Evolutionary conservation across 2,888 invertebrate genomes (phyloP), one percentile per base, ranked within the genome.

Genomic region (Hydriomena furcata): DNA sequence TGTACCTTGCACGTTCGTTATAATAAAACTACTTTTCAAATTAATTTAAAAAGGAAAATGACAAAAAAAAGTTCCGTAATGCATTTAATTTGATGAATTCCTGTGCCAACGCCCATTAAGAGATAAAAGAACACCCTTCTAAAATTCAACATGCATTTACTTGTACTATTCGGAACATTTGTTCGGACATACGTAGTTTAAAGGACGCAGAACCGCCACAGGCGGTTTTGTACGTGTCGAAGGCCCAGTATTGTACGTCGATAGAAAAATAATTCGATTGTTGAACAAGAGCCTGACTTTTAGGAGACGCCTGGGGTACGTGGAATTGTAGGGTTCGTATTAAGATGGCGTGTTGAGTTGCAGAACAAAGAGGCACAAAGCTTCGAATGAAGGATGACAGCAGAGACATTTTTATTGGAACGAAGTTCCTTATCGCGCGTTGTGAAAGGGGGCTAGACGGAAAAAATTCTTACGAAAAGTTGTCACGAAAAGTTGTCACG

Each of bases 161-260:
- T 41, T 23, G 20, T 24, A 24, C 50, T 38, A 45, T 45, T 42
- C 12, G 24, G 20, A 31, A 31, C 35, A 37, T 44, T 34, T 11
- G 37, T 34, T 46, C 52, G 49, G 48, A 55, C 55, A 20, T 46
- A 56, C 40, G 50, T 36, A 44, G 50, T 52, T 41, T 34, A 44
- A 71, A 65, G 70, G 67, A 75, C 70, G 72, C 61, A 62, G 68
- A 65, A 66, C 62, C 43, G 80, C 84, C 79, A 44, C 60, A 65
- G 78, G 83, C 73, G 8, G 27, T 68, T 64, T 69, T 71, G 56
- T 67, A 57, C 49, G 55, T 55, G 57, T 71, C 70, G 62, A 69
- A 70, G 63, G 61, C n/a, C n/a, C n/a, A n/a, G n/a, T 63, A 60
- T 64, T 54, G 52, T 53, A 52, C 55, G 58, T 60, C 50, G 59